These are phyloP conservation scores for Pelosia muscerda DNA, from an alignment of 2,888 invertebrate genomes.

Conservation along the genomic window DNA sequence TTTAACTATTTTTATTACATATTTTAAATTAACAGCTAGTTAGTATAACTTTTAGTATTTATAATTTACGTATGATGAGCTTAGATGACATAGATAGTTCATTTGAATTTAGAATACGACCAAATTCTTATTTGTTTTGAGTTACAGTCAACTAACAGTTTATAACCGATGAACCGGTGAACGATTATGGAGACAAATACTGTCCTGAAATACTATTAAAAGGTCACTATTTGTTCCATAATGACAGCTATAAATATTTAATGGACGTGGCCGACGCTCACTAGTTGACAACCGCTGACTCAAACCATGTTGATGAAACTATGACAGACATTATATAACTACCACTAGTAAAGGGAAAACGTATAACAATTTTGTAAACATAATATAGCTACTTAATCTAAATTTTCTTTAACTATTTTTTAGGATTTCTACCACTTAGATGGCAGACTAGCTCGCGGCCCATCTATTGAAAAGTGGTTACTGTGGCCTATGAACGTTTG, in stretches of 20 bases:
- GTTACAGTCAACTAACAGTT: neutral
- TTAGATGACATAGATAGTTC: neutral
- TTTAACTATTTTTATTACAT: no score
- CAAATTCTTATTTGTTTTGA: neutral
- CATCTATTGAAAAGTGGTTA: no score
- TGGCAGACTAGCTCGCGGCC: no score
- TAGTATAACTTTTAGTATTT: no score
- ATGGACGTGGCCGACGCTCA: neutral
- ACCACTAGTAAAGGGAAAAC: neutral
- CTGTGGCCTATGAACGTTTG: no score
- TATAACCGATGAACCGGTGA: neutral
- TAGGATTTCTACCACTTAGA: no score
- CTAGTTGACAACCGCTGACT: neutral
- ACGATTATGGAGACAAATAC: neutral
- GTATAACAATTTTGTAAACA: no score
- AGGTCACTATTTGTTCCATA: constrained; percentile 20
- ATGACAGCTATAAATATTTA: neutral
- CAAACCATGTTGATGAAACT: neutral
- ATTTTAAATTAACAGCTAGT: no score
- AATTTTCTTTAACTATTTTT: no score
- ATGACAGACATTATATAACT: neutral
- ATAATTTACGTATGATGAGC: neutral
- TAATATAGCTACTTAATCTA: no score
- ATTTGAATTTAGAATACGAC: neutral
- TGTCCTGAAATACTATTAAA: constrained; percentile 18